phyloP scores from a whole-genome alignment of 2,797 vertebrate species.

The Jordanella pulchra region DNA sequence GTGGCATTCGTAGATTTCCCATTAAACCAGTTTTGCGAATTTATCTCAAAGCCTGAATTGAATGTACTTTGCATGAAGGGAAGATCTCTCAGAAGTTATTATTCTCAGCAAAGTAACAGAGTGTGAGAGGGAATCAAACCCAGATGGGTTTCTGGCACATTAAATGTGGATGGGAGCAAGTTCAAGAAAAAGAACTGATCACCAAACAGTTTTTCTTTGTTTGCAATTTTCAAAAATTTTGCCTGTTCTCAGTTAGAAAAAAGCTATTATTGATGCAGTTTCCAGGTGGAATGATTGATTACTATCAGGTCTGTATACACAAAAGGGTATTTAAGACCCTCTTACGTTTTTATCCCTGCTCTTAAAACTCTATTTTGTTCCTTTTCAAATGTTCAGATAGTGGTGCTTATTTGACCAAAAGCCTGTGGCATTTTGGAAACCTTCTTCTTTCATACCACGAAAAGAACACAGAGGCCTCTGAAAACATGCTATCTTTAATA shows the following conservation, averaged over 20 bases:
- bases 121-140: conserved; percentile 61
- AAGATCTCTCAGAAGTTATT: conserved; percentile 54
- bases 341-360: neutral
- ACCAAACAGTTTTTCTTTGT: conserved; percentile 36
- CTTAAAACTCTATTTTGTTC: neutral
- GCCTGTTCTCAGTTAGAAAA: conserved; percentile 17
- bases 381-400: neutral
- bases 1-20: neutral
- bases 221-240: conserved; percentile 20
- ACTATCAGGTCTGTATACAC: neutral
- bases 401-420: conserved; percentile 19
- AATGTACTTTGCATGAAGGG: conserved; percentile 27
- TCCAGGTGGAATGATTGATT: conserved; percentile 20
- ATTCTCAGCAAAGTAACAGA: conserved; percentile 64
- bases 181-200: conserved; percentile 54
- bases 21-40: conserved; percentile 10
- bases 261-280: conserved; percentile 2
- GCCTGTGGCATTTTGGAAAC: conserved; percentile 6
- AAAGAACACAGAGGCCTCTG: conserved; percentile 19
- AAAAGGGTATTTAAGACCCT: neutral
- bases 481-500: conserved; percentile 6
- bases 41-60: conserved; percentile 24
- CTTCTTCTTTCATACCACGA: conserved; percentile 16
- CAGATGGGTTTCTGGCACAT: conserved; percentile 72
- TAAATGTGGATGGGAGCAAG: conserved; percentile 24